These are phyloP conservation scores for Coendou prehensilis DNA, from an alignment of 2,797 vertebrate species.

Conservation along the genomic window DNA sequence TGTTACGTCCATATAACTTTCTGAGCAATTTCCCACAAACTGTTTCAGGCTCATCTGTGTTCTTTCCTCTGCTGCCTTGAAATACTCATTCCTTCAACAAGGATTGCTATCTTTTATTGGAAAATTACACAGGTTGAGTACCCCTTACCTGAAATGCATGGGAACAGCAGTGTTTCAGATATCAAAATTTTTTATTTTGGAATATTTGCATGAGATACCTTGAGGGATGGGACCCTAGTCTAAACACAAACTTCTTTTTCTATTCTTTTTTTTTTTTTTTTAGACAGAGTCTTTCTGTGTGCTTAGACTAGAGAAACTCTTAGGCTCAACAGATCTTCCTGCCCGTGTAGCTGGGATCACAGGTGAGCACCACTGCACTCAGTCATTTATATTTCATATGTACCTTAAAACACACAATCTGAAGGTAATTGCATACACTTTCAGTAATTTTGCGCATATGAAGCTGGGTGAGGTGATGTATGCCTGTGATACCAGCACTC, in stretches of 20 bases:
- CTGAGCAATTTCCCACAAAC: neutral
- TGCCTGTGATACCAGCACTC: neutral
- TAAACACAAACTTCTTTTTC: neutral
- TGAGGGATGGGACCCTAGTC: neutral
- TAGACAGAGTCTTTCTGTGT: neutral
- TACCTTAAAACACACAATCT: neutral
- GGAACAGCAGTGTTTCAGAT: neutral
- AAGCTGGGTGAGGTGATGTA: neutral
- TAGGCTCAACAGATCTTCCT: neutral
- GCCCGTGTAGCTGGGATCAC: neutral
- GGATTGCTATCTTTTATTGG: neutral
- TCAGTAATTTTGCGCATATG: neutral
- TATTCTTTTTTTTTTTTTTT: neutral
- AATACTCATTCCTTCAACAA: neutral
- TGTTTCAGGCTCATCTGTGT: neutral
- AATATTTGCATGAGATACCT: neutral
- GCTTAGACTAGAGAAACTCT: neutral
- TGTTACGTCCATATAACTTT: neutral
- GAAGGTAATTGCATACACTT: neutral
- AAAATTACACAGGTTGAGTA: neutral
- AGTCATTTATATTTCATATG: neutral
- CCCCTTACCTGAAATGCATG: neutral
- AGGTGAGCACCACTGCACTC: neutral
- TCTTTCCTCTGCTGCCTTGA: neutral
- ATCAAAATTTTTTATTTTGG: neutral